Evolutionary conservation across 1,140 invertebrate genomes (phyloP), one percentile per base, ranked within the genome.

Genomic region (Coboldia fuscipes): DNA sequence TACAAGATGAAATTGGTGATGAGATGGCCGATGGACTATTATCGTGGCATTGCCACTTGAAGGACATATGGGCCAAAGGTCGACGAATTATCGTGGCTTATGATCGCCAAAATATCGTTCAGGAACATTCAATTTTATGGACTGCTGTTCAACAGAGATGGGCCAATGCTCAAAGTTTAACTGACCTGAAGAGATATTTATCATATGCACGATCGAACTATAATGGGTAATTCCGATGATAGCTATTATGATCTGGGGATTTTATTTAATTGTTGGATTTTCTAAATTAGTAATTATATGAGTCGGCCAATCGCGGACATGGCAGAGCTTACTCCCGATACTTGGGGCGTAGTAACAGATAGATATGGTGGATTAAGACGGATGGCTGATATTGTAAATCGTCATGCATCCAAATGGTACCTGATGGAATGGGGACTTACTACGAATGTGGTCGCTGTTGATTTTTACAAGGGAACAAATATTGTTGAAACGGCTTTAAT

Each of bases 241-340:
- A n/a, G n/a, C n/a, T n/a, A n/a, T n/a, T n/a, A n/a, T n/a, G n/a
- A n/a, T n/a, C n/a, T n/a, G n/a, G n/a, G n/a, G n/a, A n/a, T n/a
- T n/a, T n/a, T n/a, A n/a, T n/a, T n/a, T n/a, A n/a, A n/a, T n/a
- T n/a, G n/a, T n/a, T n/a, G n/a, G n/a, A n/a, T n/a, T n/a, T n/a
- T n/a, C n/a, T n/a, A n/a, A n/a, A n/a, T n/a, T n/a, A n/a, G n/a
- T n/a, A n/a, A n/a, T n/a, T n/a, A n/a, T n/a, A n/a, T n/a, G n/a
- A 50, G 46, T 20, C 52, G 49, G 17, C 60, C 59, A 4, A 59
- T 68, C 44, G 60, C 68, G 8, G 66, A 68, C 19, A 73, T 73
- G 70, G 68, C 68, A 0, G 64, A 75, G 46, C 41, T 74, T 4
- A 75, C 72, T 1, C 67, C 70, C 1, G 57, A 51, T 17, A 44